These are phyloP conservation scores for Phenganax subtilis DNA, from an alignment of 92 coral and sea anemone genomes.

Conservation along the genomic window DNA sequence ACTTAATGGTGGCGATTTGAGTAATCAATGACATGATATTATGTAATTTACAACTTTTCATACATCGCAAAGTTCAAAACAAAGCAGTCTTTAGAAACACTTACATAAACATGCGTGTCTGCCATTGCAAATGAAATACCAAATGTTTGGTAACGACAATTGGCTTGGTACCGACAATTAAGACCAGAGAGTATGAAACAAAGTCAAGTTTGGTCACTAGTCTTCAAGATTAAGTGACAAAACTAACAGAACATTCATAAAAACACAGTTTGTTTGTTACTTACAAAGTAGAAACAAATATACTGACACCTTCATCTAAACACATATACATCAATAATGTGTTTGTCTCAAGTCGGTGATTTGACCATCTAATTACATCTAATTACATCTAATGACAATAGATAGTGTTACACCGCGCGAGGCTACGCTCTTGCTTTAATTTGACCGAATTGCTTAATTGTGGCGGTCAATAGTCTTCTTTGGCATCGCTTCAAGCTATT, in stretches of 20 bases:
- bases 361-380: constrained; percentile 35
- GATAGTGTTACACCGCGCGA: constrained; percentile 31
- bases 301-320: constrained; percentile 10
- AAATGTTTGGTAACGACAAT: constrained; percentile 15
- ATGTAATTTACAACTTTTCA: background rate
- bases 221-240: background rate
- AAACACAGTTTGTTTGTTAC: constrained; percentile 23
- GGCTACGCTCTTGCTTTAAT: constrained; percentile 7
- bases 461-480: constrained; percentile 16
- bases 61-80: background rate
- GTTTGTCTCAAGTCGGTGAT: constrained; percentile 45
- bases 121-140: background rate
- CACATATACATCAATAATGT: constrained; percentile 38
- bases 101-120: constrained; percentile 28
- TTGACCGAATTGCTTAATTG: constrained; percentile 23
- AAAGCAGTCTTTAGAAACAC: background rate
- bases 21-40: background rate
- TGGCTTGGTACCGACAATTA: background rate
- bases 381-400: background rate
- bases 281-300: constrained; percentile 23
- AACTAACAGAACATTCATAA: constrained; percentile 4
- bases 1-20: background rate
- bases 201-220: background rate
- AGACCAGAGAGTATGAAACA: background rate
- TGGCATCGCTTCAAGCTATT: constrained; percentile 40